Conservation (phyloP, 37 sponge, comb jelly and placozoan species). For the Aplysina aerophoba region DNA sequence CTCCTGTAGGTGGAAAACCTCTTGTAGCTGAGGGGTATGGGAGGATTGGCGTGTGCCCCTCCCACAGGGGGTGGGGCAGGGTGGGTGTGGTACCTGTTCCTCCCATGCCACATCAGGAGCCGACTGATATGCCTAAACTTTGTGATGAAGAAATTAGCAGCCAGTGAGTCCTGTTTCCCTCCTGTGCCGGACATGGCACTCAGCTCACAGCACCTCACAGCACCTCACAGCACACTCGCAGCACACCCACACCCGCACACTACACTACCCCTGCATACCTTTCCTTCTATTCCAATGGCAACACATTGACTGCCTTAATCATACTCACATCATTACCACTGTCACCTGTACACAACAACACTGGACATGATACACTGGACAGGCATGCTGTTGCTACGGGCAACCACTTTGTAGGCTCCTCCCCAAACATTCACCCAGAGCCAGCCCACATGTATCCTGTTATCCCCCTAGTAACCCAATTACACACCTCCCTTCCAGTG, state of each 20-base stretch:
- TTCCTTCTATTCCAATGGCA: conserved; percentile 95
- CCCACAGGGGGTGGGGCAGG: not conserved
- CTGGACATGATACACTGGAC: not conserved
- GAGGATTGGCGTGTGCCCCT: not conserved
- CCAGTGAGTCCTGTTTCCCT: conserved; percentile 97
- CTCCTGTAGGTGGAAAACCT: conserved; percentile 96
- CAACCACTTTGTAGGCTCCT: not conserved
- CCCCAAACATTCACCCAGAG: not conserved
- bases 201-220: not conserved
- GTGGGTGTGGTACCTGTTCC: conserved; percentile 80
- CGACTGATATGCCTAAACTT: conserved; percentile 86
- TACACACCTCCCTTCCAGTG: no score
- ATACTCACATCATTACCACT: conserved; percentile 98
- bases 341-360: no score
- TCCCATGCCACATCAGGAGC: conserved; percentile 93
- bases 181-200: conserved; percentile 43
- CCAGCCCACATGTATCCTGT: not conserved
- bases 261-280: conserved; percentile 36
- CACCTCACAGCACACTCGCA: not conserved
- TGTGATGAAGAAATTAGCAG: conserved; percentile 95
- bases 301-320: conserved; percentile 96
- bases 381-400: not conserved
- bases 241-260: conserved; percentile 16
- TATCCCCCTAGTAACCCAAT: not conserved
- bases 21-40: conserved; percentile 76